A percentile compares a stretch with the other conserved stretches of the same genome.
Conservation (phyloP, 2,113 vertebrate genomes). For the Macquaria ambigua region DNA sequence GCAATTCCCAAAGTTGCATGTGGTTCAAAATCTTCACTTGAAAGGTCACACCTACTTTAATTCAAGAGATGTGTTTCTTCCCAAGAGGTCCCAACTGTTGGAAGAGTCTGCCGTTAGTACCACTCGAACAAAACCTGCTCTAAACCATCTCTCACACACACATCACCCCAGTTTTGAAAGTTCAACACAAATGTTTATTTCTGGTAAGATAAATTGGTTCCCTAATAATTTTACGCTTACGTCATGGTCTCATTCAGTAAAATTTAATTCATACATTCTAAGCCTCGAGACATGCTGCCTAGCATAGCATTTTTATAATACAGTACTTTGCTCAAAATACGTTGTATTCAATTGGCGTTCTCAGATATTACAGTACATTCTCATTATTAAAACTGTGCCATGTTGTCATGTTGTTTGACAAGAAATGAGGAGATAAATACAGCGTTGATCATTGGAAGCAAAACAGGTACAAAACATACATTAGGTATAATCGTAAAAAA, state of each 20-base stretch:
- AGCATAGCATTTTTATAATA: slow-evolving; percentile 31
- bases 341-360: slow-evolving; percentile 47
- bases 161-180: slow-evolving; percentile 26
- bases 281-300: slow-evolving; percentile 58
- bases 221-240: slow-evolving; percentile 1
- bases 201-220: slow-evolving; percentile 50
- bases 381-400: slow-evolving; percentile 36
- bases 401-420: slow-evolving; percentile 2
- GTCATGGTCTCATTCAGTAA: slow-evolving; percentile 19
- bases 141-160: not conserved
- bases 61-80: slow-evolving; percentile 15
- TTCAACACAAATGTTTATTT: slow-evolving; percentile 61
- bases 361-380: slow-evolving; percentile 64
- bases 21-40: slow-evolving; percentile 18
- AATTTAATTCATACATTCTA: slow-evolving; percentile 54
- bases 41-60: slow-evolving; percentile 41
- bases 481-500: slow-evolving; percentile 13
- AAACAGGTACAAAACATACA: slow-evolving; percentile 45
- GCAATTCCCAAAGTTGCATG: slow-evolving; percentile 8
- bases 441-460: slow-evolving; percentile 18
- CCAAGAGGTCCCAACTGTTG: not conserved
- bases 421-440: slow-evolving; percentile 38
- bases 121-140: not conserved
- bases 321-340: slow-evolving; percentile 56
- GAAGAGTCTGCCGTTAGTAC: not conserved